Base-by-base conservation (phyloP, 2,113 vertebrate genomes). In the Pleuronectes platessa region DNA sequence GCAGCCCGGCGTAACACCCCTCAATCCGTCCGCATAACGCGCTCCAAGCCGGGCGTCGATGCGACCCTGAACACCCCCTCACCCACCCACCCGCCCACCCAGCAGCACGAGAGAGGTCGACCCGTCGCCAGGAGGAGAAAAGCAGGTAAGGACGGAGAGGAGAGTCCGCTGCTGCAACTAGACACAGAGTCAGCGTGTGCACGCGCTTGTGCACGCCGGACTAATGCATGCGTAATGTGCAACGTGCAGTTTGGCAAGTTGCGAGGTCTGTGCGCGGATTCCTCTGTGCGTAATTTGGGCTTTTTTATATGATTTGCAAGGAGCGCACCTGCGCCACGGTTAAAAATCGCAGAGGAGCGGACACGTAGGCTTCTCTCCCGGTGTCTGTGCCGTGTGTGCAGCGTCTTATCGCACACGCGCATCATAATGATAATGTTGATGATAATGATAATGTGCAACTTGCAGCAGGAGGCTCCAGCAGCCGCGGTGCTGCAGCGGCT, bases 81-180 rank as follows among this genome's bases (percentile, higher is more conserved):
- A 10, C 35, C 8, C 35, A 37, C 35, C 35, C 35, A 9, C 35
- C 15, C 26, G 4, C 3, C 26, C 26, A 3, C 47, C 47, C 47
- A 17, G 18, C 47, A 51, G 47, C 47, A 54, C 79, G 53, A 61
- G 80, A 93, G 89, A 95, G 94, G 93, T 94, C 91, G 93, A 94
- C 86, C 90, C 93, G 94, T 90, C 93, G 93, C 92, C 54, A 92
- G 92, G 94, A 81, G 76, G 47, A 51, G 51, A 54, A 11, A 81
- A 86, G 35, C 95, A 97, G 96, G 96, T 96, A 97, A 96, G 96
- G 86, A 74, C 40, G 73, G 69, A 13, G 17, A 78, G 82, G 53
- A 61, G 90, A 83, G 88, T 81, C 90, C 86, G 86, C 90, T 88
- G 92, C 91, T 51, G 47, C 47, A 18, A 51, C 47, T 51, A 2